Percentiles rank a stretch among this genome's conserved stretches.
Conservation (phyloP, 1,140 invertebrate species). For the Neodiprion virginianus region DNA sequence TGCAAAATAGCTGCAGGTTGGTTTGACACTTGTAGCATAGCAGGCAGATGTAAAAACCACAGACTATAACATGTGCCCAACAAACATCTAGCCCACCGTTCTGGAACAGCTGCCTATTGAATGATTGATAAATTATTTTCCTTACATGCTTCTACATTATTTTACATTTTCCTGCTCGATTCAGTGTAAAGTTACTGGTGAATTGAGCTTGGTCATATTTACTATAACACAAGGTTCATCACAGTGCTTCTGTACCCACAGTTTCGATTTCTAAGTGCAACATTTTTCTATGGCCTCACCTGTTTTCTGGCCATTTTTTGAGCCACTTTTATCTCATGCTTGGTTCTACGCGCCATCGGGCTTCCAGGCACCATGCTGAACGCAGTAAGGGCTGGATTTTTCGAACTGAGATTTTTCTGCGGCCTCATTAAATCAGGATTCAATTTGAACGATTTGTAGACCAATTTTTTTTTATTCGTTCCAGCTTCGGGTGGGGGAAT, state of each 20-base stretch:
- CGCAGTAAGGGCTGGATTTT: slow-evolving; percentile 51
- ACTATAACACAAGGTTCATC: slow-evolving; percentile 20
- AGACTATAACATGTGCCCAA: slow-evolving; percentile 89
- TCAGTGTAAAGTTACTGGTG: too few species aligned
- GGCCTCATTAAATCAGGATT: slow-evolving; percentile 66
- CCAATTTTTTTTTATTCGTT: slow-evolving; percentile 46
- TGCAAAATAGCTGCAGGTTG: slow-evolving; percentile 81
- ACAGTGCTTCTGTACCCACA: neutral
- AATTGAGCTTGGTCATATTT: neutral
- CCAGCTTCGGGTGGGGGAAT: slow-evolving; percentile 91
- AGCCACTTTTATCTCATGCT: slow-evolving; percentile 92
- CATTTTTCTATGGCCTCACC: slow-evolving; percentile 36
- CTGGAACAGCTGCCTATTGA: slow-evolving; percentile 65
- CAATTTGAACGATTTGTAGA: slow-evolving; percentile 62
- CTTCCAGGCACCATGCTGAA: slow-evolving; percentile 74
- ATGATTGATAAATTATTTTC: slow-evolving; percentile 7
- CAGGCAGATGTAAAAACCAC: slow-evolving; percentile 92
- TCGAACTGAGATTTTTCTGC: slow-evolving; percentile 52
- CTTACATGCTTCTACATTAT: neutral
- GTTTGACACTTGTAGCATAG: slow-evolving; percentile 61
- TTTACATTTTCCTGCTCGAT: slow-evolving; percentile 22
- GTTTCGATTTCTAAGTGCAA: neutral
- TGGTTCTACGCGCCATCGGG: slow-evolving; percentile 90
- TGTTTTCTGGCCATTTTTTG: slow-evolving; percentile 86
- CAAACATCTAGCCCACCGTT: slow-evolving; percentile 91